Evolutionary conservation across 1,140 invertebrate genomes (phyloP).

Genomic region (Macrobrachium nipponense): DNA sequence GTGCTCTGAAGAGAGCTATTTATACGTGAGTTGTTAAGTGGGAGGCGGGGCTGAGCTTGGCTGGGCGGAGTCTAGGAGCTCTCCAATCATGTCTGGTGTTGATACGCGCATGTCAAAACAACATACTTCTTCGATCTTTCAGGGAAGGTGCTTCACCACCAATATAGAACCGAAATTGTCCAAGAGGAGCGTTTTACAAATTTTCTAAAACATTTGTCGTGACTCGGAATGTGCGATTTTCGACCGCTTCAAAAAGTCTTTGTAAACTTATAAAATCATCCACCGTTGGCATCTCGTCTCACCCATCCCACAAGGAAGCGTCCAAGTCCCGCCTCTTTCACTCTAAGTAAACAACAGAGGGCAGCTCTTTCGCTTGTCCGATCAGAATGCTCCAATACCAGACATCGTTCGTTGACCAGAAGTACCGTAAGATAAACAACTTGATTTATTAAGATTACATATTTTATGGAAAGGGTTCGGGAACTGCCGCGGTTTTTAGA

Average conservation of each 20-base stretch:
- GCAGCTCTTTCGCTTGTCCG: slow-evolving; percentile 46
- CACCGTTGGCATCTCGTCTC: background rate
- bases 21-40: slow-evolving; percentile 38
- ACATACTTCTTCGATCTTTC: too few relatives aligned
- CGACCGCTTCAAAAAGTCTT: background rate
- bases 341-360: slow-evolving; percentile 44
- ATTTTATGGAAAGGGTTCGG: slow-evolving; percentile 31
- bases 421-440: slow-evolving; percentile 52
- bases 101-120: background rate
- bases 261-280: too few relatives aligned
- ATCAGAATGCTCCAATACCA: background rate
- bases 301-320: slow-evolving; percentile 5
- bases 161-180: too few relatives aligned
- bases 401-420: background rate
- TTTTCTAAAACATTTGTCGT: background rate
- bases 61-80: slow-evolving; percentile 9
- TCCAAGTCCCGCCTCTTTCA: slow-evolving; percentile 12
- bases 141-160: background rate
- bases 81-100: slow-evolving; percentile 31
- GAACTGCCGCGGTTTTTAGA: background rate
- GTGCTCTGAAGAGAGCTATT: slow-evolving; percentile 1
- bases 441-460: slow-evolving; percentile 54
- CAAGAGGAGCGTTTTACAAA: too few relatives aligned
- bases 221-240: too few relatives aligned
- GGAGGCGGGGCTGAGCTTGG: background rate